phyloP scores from a whole-genome alignment of 2,113 vertebrate genomes.

The Mesembrinibis cayennensis region DNA sequence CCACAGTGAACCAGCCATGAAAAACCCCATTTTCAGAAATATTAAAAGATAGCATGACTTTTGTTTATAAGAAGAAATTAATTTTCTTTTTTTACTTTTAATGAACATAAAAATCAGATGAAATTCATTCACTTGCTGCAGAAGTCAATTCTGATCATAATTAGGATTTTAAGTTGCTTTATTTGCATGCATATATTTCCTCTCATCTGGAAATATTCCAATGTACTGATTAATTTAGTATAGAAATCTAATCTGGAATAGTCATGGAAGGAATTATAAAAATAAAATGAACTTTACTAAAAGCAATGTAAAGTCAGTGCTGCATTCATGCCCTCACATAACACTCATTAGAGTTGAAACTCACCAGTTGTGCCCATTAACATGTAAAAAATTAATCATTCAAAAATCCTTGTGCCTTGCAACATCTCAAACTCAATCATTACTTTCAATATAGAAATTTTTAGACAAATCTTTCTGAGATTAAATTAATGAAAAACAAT shows the following conservation, averaged over 20 bases:
- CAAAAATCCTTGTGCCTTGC: not conserved
- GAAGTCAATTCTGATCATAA: not conserved
- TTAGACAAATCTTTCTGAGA: not conserved
- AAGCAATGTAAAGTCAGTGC: not conserved
- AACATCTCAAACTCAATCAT: not conserved
- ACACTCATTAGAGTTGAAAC: not conserved
- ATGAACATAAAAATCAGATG: not conserved
- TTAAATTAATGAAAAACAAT: not conserved
- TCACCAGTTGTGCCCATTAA: not conserved
- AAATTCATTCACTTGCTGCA: not conserved
- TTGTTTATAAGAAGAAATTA: not conserved
- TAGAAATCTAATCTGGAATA: not conserved
- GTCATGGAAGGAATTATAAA: not conserved
- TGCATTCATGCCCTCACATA: not conserved
- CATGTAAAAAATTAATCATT: not conserved
- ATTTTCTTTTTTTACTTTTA: not conserved
- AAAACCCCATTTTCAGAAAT: not conserved
- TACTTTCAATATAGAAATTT: not conserved
- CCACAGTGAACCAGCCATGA: not conserved
- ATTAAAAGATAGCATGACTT: not conserved
- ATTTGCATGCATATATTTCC: not conserved
- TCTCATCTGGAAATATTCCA: constrained; percentile 11
- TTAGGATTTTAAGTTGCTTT: not conserved
- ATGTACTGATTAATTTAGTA: not conserved
- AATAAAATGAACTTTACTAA: not conserved